phyloP scores from a whole-genome alignment of 2,797 vertebrate species.

The Myotis planiceps region DNA sequence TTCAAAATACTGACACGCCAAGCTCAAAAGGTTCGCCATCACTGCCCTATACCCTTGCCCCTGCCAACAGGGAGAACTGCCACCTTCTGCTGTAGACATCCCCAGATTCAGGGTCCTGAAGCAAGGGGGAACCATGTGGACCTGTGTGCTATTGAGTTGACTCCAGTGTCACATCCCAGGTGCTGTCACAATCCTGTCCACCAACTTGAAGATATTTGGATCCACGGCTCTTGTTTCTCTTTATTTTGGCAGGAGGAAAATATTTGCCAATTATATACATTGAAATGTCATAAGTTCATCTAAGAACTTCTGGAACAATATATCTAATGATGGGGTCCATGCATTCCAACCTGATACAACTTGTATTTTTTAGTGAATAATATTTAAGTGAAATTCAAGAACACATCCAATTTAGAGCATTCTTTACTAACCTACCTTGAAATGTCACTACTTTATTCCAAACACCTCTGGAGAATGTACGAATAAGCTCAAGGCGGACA shows the following conservation, averaged over 20 bases:
- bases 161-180: background rate
- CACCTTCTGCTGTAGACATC: background rate
- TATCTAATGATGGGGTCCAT: background rate
- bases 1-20: too few species aligned
- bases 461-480: background rate
- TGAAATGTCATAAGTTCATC: background rate
- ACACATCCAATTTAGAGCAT: constrained; percentile 17
- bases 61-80: background rate
- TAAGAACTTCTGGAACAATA: background rate
- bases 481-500: constrained; percentile 31
- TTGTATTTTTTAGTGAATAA: background rate
- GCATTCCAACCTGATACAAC: background rate
- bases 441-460: constrained; percentile 46
- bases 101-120: background rate
- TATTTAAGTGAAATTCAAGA: constrained; percentile 58
- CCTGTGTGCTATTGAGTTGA: background rate
- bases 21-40: too few species aligned
- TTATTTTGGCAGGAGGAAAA: background rate
- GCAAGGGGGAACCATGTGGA: background rate
- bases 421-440: constrained; percentile 35
- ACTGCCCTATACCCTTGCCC: background rate
- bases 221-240: background rate
- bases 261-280: background rate
- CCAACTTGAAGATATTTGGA: background rate
- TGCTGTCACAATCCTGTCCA: background rate